Evolutionary conservation across 1,140 invertebrate species (phyloP).

Genomic region (Ceratoteleas bidentatus): DNA sequence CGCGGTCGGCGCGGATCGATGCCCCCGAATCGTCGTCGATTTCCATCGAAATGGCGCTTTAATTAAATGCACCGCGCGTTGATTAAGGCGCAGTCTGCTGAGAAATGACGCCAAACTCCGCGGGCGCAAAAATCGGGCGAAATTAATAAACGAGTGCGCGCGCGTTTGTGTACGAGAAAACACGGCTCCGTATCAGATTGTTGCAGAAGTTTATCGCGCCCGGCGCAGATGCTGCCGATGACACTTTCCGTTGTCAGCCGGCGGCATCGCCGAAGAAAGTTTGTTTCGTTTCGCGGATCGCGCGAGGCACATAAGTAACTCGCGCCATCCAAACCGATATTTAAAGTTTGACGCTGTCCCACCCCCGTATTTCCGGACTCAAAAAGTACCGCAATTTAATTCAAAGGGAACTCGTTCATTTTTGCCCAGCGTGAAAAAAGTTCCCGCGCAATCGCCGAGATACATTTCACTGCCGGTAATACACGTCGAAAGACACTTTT

Average conservation of each 20-base stretch:
- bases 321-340: conserved; percentile 62
- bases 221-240: conserved; percentile 60
- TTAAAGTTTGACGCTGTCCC: conserved; percentile 58
- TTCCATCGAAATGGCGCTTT: conserved; percentile 21
- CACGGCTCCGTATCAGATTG: conserved; percentile 61
- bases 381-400: conserved; percentile 60
- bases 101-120: conserved; percentile 31
- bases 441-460: conserved; percentile 30
- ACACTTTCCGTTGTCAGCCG: conserved; percentile 59
- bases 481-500: conserved; percentile 17
- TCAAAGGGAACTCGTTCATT: conserved; percentile 37
- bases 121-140: conserved; percentile 34
- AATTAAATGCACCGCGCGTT: conserved; percentile 32
- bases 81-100: conserved; percentile 36
- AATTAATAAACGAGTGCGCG: conserved; percentile 55
- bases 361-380: conserved; percentile 29
- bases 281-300: conserved; percentile 59
- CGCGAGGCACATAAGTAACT: conserved; percentile 62
- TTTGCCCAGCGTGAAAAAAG: conserved; percentile 12
- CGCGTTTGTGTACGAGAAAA: conserved; percentile 49
- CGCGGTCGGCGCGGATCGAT: neutral
- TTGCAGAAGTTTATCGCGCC: conserved; percentile 58
- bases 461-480: conserved; percentile 8
- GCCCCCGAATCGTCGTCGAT: conserved; percentile 4
- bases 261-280: conserved; percentile 58